Evolutionary conservation across 2,113 vertebrate genomes (phyloP).

Genomic region (Nycticorax nycticorax): DNA sequence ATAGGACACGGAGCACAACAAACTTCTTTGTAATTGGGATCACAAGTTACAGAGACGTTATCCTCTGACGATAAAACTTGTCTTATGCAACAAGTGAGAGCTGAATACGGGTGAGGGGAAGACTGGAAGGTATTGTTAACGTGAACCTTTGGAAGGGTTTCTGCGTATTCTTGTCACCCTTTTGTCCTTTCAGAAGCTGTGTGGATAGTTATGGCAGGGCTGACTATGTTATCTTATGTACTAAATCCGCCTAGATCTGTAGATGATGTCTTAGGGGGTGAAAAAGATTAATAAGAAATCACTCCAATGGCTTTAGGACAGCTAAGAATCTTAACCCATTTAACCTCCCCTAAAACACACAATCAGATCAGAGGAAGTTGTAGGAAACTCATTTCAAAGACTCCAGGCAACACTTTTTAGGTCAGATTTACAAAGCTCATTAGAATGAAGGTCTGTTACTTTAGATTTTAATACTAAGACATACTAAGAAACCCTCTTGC

Average conservation of each 20-base stretch:
- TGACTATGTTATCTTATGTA: constrained; percentile 76
- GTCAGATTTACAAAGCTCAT: constrained; percentile 73
- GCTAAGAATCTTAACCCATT: constrained; percentile 93
- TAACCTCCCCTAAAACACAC: constrained; percentile 84
- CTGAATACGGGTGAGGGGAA: neutral
- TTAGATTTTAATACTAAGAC: constrained; percentile 73
- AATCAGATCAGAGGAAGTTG: constrained; percentile 77
- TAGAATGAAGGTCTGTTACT: constrained; percentile 72
- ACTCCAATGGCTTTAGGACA: constrained; percentile 87
- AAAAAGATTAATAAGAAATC: constrained; percentile 93
- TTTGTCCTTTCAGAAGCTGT: constrained; percentile 63
- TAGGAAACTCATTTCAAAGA: constrained; percentile 80
- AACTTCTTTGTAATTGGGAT: constrained; percentile 38
- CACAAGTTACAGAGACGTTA: constrained; percentile 39
- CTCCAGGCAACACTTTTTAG: constrained; percentile 71
- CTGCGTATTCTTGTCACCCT: constrained; percentile 58
- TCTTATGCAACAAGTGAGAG: neutral
- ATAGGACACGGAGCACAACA: constrained; percentile 7
- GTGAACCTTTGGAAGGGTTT: neutral
- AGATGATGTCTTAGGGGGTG: constrained; percentile 89
- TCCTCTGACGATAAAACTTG: constrained; percentile 26
- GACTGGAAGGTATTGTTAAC: neutral
- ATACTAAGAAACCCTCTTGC: constrained; percentile 73
- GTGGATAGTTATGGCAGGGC: constrained; percentile 71
- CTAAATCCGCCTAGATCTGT: constrained; percentile 91